A percentile compares a stretch with the other conserved stretches of the same genome.
Conservation (phyloP, 2,888 invertebrate genomes). For the Eurois occulta region DNA sequence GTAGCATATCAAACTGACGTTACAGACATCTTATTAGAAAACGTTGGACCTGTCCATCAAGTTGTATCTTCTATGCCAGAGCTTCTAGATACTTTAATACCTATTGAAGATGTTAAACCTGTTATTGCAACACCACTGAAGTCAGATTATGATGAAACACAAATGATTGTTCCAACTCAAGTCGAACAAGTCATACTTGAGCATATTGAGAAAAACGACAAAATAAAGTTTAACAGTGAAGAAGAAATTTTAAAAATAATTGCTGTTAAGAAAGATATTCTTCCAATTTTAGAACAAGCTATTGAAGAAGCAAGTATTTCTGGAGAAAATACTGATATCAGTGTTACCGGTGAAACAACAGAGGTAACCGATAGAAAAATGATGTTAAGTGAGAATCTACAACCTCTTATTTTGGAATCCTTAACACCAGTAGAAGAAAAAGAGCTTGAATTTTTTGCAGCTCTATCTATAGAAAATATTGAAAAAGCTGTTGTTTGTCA, state of each 20-base stretch:
- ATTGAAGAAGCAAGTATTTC: background rate
- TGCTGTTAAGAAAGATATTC: slow-evolving; percentile 25
- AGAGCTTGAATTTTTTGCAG: background rate
- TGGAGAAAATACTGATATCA: background rate
- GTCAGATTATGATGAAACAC: background rate
- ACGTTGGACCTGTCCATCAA: background rate
- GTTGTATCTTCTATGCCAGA: background rate
- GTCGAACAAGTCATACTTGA: slow-evolving; percentile 4
- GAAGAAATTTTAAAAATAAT: slow-evolving; percentile 1
- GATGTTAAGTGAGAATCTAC: slow-evolving; percentile 15
- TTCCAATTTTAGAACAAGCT: slow-evolving; percentile 21
- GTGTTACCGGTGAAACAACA: background rate
- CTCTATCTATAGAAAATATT: slow-evolving; percentile 22
- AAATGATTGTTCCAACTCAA: slow-evolving; percentile 4
- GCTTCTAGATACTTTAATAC: slow-evolving; percentile 9
- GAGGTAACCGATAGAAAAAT: background rate
- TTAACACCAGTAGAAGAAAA: slow-evolving; percentile 26
- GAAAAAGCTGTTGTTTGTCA: slow-evolving; percentile 18
- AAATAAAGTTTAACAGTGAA: background rate
- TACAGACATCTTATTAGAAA: background rate
- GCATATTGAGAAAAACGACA: slow-evolving; percentile 17
- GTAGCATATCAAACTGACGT: background rate
- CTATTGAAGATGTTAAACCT: background rate
- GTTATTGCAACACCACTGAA: background rate
- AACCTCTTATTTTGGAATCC: slow-evolving; percentile 37